Evolutionary conservation across 2,797 vertebrate genomes (phyloP).

Genomic region (Alectoris magna): DNA sequence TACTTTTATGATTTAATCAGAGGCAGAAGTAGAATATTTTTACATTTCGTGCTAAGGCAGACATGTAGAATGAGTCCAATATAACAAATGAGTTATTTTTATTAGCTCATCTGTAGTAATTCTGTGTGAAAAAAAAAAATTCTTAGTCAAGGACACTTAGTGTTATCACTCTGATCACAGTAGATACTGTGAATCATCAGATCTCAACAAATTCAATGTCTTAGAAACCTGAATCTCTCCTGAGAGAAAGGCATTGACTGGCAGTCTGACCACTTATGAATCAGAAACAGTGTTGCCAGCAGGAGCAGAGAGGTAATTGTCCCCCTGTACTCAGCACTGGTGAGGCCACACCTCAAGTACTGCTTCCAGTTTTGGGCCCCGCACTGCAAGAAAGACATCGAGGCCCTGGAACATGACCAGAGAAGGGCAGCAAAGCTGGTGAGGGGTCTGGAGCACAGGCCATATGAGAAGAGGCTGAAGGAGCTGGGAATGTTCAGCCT

Average conservation of each 20-base stretch:
- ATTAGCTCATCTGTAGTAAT: background rate
- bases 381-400: no score
- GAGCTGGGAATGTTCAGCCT: no score
- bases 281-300: background rate
- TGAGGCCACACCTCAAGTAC: no score
- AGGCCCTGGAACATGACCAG: no score
- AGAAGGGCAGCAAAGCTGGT: no score
- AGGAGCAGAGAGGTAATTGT: no score
- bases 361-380: no score
- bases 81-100: background rate
- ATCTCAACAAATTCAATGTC: background rate
- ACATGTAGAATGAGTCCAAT: background rate
- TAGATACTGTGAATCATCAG: background rate
- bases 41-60: background rate
- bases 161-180: background rate
- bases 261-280: background rate
- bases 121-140: background rate
- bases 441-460: no score
- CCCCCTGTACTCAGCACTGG: no score
- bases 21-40: constrained; percentile 10
- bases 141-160: constrained; percentile 3
- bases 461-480: no score
- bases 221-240: constrained; percentile 34
- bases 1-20: background rate
- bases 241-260: background rate